phyloP scores from a whole-genome alignment of 2,888 invertebrate genomes.

The Steromphala cineraria region DNA sequence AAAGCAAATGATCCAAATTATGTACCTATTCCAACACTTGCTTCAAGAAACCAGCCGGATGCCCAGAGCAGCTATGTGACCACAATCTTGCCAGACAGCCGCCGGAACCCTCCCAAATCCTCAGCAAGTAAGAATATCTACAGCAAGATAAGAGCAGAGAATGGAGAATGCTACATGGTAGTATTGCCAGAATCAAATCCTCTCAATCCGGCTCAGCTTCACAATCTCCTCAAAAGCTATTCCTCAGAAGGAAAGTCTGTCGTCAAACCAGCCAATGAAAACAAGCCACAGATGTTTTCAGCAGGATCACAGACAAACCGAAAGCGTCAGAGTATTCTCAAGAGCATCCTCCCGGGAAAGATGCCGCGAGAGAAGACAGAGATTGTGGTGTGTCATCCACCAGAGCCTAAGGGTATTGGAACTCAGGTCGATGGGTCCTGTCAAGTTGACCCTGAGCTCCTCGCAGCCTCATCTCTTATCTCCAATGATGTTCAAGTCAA shows the following conservation, averaged over 20 bases:
- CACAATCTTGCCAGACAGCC: constrained; percentile 1
- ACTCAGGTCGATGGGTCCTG: too few species aligned
- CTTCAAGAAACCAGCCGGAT: too few species aligned
- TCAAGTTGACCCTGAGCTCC: too few species aligned
- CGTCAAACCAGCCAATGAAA: not conserved
- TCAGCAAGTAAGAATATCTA: not conserved
- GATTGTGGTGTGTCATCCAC: too few species aligned
- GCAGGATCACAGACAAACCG: constrained; percentile 6
- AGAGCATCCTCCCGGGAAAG: too few species aligned
- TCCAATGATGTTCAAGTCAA: too few species aligned
- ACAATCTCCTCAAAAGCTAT: not conserved
- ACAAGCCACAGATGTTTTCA: constrained; percentile 7
- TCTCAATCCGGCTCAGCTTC: not conserved
- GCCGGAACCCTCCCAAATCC: not conserved
- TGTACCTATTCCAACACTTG: too few species aligned
- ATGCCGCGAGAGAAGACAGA: too few species aligned
- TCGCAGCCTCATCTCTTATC: too few species aligned
- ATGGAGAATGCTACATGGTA: constrained; percentile 14
- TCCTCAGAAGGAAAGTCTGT: not conserved
- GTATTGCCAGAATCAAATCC: not conserved
- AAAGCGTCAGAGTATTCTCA: not conserved
- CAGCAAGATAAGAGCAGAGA: constrained; percentile 1
- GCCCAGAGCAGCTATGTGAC: not conserved
- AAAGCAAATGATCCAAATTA: not conserved
- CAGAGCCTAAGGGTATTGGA: too few species aligned